phyloP scores from a whole-genome alignment of 92 coral and sea anemone species.

The Heliopora coerulea region DNA sequence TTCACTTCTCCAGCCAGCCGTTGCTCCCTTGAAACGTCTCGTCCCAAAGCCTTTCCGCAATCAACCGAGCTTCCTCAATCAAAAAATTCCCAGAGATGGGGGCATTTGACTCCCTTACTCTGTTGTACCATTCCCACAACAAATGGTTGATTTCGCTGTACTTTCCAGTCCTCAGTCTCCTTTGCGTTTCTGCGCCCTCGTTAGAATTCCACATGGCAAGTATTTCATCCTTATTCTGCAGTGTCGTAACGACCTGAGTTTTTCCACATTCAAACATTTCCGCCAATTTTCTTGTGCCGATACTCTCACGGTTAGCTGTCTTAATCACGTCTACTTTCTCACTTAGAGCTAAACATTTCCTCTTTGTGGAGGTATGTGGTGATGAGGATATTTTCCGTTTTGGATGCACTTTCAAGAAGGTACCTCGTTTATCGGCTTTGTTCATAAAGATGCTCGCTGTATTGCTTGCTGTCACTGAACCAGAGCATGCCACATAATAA shows the following conservation, averaged over 20 bases:
- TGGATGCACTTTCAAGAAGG: slow-evolving; percentile 2
- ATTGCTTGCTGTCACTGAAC: not conserved
- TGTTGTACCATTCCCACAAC: slow-evolving; percentile 56
- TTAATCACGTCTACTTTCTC: slow-evolving; percentile 39
- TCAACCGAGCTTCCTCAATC: slow-evolving; percentile 59
- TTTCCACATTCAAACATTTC: slow-evolving; percentile 54
- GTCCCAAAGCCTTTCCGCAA: slow-evolving; percentile 54
- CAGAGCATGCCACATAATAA: not conserved
- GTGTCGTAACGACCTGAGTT: slow-evolving; percentile 55
- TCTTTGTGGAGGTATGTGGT: slow-evolving; percentile 4
- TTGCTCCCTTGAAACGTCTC: slow-evolving; percentile 51
- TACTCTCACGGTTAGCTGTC: slow-evolving; percentile 46
- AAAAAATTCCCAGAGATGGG: slow-evolving; percentile 54
- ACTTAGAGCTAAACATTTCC: not conserved
- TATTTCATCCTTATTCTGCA: slow-evolving; percentile 46
- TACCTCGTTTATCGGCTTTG: slow-evolving; percentile 12
- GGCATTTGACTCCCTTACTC: slow-evolving; percentile 46
- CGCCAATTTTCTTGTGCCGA: slow-evolving; percentile 56
- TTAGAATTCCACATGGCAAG: slow-evolving; percentile 48
- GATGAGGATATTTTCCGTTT: not conserved
- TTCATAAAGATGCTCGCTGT: slow-evolving; percentile 11
- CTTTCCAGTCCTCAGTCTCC: slow-evolving; percentile 51
- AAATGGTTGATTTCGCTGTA: slow-evolving; percentile 47
- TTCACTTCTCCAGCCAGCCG: slow-evolving; percentile 52
- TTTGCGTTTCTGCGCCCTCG: slow-evolving; percentile 34